Evolutionary conservation across 2,797 vertebrate genomes (phyloP).

Genomic region (Enteromius afrohamiltoni): DNA sequence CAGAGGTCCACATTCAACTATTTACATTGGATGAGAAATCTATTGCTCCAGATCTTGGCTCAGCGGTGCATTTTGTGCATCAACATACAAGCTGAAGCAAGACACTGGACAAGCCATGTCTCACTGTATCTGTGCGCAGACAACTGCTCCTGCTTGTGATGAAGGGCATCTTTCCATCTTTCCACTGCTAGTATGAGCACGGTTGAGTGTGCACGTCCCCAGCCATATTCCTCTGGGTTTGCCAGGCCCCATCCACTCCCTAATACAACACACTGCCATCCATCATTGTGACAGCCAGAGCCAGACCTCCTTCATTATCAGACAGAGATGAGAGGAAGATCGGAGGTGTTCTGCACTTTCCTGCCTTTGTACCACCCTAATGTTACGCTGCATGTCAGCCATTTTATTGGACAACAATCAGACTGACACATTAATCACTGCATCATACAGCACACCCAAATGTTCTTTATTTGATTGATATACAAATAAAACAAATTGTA

Average conservation of each 20-base stretch:
- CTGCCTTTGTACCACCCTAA: slow-evolving; percentile 3
- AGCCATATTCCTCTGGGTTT: slow-evolving; percentile 2
- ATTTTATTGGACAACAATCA: background rate
- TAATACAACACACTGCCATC: slow-evolving; percentile 27
- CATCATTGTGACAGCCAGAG: slow-evolving; percentile 41
- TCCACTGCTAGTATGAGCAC: background rate
- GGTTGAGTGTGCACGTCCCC: background rate
- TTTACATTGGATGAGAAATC: slow-evolving; percentile 24
- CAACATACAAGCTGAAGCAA: background rate
- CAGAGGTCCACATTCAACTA: slow-evolving; percentile 8
- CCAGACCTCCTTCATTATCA: slow-evolving; percentile 33
- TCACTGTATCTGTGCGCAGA: background rate
- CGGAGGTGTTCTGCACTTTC: background rate
- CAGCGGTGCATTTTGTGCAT: slow-evolving; percentile 5
- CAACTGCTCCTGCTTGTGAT: background rate
- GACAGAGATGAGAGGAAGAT: slow-evolving; percentile 39
- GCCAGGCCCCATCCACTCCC: slow-evolving; percentile 1
- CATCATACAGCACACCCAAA: background rate
- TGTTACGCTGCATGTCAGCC: background rate
- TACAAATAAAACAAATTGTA: background rate
- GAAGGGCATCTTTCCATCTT: slow-evolving; percentile 16
- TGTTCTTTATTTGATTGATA: background rate
- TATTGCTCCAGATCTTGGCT: slow-evolving; percentile 12
- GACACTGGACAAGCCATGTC: background rate
- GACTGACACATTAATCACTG: background rate